Base-by-base conservation (phyloP, 2,888 invertebrate genomes). In the Phoenoteleia sp. region DNA sequence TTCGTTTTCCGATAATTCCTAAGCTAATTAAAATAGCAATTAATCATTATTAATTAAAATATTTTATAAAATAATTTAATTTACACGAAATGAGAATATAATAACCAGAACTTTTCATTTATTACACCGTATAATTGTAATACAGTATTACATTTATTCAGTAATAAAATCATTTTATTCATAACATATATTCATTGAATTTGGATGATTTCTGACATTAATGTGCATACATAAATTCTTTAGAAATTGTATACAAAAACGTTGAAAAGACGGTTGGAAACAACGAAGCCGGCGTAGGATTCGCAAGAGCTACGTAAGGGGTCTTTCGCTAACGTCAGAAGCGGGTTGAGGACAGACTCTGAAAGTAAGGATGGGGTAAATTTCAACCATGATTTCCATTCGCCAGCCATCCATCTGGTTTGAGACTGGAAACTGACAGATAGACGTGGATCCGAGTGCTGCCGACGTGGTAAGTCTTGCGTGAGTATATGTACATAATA, bases 341-440 rank as follows among this genome's bases (percentile, higher is more conserved):
- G 76, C 74, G 81, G 82, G 74, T 75, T 82, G 80, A 76, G 87
- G 85, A 81, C 77, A 77, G 81, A 82, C 83, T 66, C 81, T 54
- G 54, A 75, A 66, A 56, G 83, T 15, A 69, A 86, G 86, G 81
- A 69, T 88, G 91, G 91, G 89, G 90, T 89, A 91, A 91, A 91
- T 92, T 93, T 92, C 92, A 92, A 92, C 93, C 95, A 95, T 95
- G 95, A 95, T 95, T 95, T 95, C 95, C 95, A 95, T 95, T 95
- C 95, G 94, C 94, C 94, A 94, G 94, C 95, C 95, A 95, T 95
- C 95, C 95, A 95, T 95, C 95, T 95, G 95, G 94, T 95, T 95
- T 95, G 95, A 95, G 95, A 93, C 93, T 93, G 93, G 94, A 92
- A 94, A 92, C 92, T 94, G 93, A 94, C 94, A 94, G 94, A 93